Conservation (phyloP, 2,888 invertebrate genomes). For the Tenthredo distinguenda region DNA sequence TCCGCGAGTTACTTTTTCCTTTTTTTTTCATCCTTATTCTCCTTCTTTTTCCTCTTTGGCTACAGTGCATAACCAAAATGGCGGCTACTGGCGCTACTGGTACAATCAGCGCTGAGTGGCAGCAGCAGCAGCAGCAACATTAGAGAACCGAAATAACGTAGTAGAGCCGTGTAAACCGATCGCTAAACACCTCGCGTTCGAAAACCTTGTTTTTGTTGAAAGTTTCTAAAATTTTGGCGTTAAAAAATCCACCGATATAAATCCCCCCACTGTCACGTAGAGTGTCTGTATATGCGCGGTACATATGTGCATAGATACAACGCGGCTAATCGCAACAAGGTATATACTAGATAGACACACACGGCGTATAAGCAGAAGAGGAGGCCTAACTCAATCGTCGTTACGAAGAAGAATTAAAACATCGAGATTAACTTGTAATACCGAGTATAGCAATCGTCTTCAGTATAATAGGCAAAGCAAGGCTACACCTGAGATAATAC, state of each 20-base stretch:
- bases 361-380: neutral
- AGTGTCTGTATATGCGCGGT: neutral
- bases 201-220: neutral
- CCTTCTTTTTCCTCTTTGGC: neutral
- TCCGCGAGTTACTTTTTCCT: neutral
- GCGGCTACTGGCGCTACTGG: slow-evolving; percentile 73
- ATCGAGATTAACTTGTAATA: neutral
- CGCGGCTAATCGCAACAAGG: slow-evolving; percentile 12
- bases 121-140: slow-evolving; percentile 50
- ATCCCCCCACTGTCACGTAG: neutral
- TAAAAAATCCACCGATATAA: neutral
- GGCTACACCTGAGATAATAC: neutral
- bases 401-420: neutral
- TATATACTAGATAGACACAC: neutral
- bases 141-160: neutral
- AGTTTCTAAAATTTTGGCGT: neutral
- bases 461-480: neutral
- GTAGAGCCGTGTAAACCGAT: neutral
- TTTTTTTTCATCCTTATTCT: neutral
- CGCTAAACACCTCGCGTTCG: neutral
- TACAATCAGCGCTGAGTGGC: slow-evolving; percentile 65
- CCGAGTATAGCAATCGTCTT: neutral
- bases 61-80: slow-evolving; percentile 67
- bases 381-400: slow-evolving; percentile 1
- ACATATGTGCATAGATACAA: neutral